Conservation (phyloP, 2,113 vertebrate genomes). For the Tetrax tetrax region DNA sequence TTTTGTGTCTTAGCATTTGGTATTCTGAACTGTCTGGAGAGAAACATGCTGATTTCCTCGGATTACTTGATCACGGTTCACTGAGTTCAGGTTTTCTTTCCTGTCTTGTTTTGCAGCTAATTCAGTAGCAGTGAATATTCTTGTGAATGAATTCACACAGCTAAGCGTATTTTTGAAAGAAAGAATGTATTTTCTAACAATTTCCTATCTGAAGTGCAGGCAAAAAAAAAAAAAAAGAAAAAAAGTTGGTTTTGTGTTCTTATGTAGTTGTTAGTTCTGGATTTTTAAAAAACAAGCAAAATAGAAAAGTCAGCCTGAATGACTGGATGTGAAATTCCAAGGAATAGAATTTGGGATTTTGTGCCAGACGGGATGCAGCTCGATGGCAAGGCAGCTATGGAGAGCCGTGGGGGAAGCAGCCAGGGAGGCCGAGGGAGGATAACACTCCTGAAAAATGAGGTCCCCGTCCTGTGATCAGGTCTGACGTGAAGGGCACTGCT, state of each 20-base stretch:
- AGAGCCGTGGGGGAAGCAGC: background rate
- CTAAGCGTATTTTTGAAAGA: background rate
- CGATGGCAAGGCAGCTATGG: background rate
- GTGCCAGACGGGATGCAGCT: background rate
- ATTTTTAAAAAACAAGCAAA: background rate
- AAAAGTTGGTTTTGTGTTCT: background rate
- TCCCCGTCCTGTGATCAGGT: background rate
- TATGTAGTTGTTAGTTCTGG: background rate
- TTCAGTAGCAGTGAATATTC: background rate
- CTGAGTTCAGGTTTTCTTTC: constrained; percentile 45
- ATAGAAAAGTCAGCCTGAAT: background rate
- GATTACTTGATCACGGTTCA: constrained; percentile 67
- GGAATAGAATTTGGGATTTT: background rate
- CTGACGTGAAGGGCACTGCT: background rate
- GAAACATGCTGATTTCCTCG: constrained; percentile 34
- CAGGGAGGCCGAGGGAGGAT: background rate
- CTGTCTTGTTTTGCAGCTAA: constrained; percentile 10
- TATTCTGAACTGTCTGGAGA: constrained; percentile 47
- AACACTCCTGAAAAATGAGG: background rate
- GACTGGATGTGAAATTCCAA: background rate
- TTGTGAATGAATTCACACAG: background rate
- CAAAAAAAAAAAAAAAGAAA: too few relatives aligned
- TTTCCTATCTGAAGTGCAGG: background rate
- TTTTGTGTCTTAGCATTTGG: constrained; percentile 3
- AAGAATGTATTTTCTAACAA: background rate